These are phyloP conservation scores for Pluvianellus socialis DNA, from an alignment of 2,113 vertebrate genomes.

Conservation along the genomic window DNA sequence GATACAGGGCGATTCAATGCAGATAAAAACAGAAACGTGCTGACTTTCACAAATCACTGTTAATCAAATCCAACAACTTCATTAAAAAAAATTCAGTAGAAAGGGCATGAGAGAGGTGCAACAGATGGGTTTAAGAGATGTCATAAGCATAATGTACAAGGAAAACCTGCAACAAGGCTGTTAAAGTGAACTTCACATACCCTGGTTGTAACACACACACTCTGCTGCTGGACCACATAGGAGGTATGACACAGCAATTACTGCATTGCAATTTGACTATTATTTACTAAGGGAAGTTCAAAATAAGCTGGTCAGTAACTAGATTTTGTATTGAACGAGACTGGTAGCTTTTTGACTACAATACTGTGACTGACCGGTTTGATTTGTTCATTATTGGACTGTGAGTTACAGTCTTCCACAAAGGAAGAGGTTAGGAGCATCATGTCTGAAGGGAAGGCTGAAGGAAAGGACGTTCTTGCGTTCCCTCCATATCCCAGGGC, in stretches of 20 bases:
- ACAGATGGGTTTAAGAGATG: neutral
- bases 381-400: neutral
- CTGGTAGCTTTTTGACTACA: neutral
- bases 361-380: neutral
- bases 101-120: neutral
- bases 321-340: neutral
- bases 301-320: neutral
- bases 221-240: neutral
- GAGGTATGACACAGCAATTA: neutral
- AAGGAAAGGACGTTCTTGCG: neutral
- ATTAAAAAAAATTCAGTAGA: neutral
- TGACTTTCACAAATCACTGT: neutral
- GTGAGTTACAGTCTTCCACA: neutral
- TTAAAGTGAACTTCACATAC: neutral
- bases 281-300: neutral
- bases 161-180: neutral
- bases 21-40: neutral
- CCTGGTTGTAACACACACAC: neutral
- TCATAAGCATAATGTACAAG: neutral
- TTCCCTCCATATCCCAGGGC: neutral
- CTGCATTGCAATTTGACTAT: neutral
- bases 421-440: neutral
- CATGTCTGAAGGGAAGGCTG: neutral
- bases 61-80: neutral
- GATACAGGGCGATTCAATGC: neutral